Conservation (phyloP, 2,888 invertebrate species). For the Erpobdella octoculata region DNA sequence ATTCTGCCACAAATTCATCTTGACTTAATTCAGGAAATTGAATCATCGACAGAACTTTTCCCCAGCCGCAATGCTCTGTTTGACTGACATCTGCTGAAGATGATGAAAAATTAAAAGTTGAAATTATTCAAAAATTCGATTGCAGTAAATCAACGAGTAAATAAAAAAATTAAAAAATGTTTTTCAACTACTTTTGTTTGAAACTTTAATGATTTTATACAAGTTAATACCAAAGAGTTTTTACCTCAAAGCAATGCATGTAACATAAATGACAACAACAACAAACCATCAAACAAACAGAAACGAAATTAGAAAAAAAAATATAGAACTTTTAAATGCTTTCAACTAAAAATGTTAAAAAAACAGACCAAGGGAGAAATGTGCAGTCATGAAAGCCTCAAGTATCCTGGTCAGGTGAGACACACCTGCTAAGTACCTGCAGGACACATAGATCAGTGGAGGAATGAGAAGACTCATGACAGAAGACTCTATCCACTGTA, state of each 20-base stretch:
- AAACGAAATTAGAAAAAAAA: too few relatives aligned
- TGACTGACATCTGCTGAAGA: slow-evolving; percentile 34
- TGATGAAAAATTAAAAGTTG: too few relatives aligned
- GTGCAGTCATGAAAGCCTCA: slow-evolving; percentile 46
- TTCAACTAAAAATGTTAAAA: not conserved
- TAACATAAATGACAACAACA: too few relatives aligned
- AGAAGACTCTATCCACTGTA: slow-evolving; percentile 38
- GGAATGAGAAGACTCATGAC: slow-evolving; percentile 46
- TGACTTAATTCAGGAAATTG: slow-evolving; percentile 47
- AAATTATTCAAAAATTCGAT: too few relatives aligned
- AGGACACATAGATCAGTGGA: slow-evolving; percentile 45
- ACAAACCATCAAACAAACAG: too few relatives aligned
- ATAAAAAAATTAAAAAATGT: too few relatives aligned
- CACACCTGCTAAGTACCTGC: slow-evolving; percentile 44
- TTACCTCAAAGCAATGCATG: too few relatives aligned
- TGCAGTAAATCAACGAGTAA: too few relatives aligned
- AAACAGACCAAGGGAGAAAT: slow-evolving; percentile 39
- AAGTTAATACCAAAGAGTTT: too few relatives aligned
- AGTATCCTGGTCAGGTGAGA: slow-evolving; percentile 44
- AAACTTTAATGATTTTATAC: too few relatives aligned
- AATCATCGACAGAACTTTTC: slow-evolving; percentile 42
- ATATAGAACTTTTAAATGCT: not conserved
- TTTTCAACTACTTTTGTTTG: too few relatives aligned
- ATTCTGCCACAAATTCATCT: slow-evolving; percentile 42
- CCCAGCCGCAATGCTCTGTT: slow-evolving; percentile 41